Base-by-base conservation (phyloP, 2,113 vertebrate species). In the Atlantisia rogersi region DNA sequence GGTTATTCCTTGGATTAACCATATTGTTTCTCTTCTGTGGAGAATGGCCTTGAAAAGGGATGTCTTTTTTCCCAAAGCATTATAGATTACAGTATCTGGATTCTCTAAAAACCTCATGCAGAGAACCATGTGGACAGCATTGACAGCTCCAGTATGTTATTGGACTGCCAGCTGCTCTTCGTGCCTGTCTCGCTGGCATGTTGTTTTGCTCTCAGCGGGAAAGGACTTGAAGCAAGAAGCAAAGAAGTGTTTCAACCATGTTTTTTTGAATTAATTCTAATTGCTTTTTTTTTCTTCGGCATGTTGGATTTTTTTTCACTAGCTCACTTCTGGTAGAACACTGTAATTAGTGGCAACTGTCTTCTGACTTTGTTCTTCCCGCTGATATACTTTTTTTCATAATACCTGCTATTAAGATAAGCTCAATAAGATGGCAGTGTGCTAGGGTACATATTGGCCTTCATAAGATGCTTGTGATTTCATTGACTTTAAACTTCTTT, bases 141-240 rank as follows among this genome's bases (percentile, higher is more conserved):
- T 93, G 94, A 91, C 86, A 92, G 48, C 31, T 92, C 56, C 42
- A 58, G 68, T 44, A 81, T 65, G 78, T 82, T 93, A 95, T 92
- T 95, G 90, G 59, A 35, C 68, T 91, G 71, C 96, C 95, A 96
- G 93, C 94, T 96, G 95, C 75, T 97, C 63, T 86, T 78, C 32
- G 6, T 95, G 90, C 71, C 55, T 94, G 75, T 82, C 92, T 87
- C 52, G 40, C 79, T 84, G 81, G 58, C 56, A 40, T 70, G 69
- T 90, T 94, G 82, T 92, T 97, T 97, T 93, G 26, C 69, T 92
- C 96, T 88, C 95, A 95, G 92, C 32, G 4, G 92, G 95, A 67
- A 88, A 77, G 55, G 58, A 85, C 69, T 89, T 86, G 69, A 75
- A 96, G 83, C 82, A 96, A 89, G 82, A 88, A 90, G 77, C 29